phyloP scores from a whole-genome alignment of 2,113 vertebrate genomes.

The Rallus limicola region DNA sequence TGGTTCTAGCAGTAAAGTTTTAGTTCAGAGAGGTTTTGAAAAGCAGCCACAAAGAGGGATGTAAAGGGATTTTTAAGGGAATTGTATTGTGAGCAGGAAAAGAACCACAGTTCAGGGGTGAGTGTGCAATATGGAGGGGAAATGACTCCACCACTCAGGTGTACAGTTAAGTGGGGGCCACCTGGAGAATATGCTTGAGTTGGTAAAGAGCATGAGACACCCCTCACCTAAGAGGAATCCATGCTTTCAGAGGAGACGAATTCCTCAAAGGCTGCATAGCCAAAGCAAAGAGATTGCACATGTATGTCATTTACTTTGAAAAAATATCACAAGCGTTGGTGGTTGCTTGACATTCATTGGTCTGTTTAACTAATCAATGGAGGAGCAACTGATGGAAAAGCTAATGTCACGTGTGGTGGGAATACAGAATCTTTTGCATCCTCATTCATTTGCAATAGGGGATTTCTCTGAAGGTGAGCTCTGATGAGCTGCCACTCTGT shows the following conservation, averaged over 20 bases:
- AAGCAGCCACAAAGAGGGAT: not conserved
- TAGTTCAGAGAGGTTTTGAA: not conserved
- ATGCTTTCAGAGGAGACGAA: not conserved
- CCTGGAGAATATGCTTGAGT: not conserved
- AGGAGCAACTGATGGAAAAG: not conserved
- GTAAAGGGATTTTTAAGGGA: not conserved
- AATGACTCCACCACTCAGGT: not conserved
- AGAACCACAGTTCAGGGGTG: not conserved
- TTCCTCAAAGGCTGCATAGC: not conserved
- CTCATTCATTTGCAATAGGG: not conserved
- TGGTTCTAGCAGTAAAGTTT: slow-evolving; percentile 31
- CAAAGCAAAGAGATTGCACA: not conserved
- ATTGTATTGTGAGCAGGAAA: not conserved
- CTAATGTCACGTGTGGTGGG: not conserved
- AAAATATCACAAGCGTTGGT: not conserved
- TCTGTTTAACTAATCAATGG: not conserved
- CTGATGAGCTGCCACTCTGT: not conserved
- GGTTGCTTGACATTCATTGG: not conserved
- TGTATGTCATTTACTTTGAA: not conserved
- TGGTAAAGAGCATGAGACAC: not conserved
- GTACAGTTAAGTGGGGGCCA: not conserved
- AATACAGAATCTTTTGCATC: not conserved
- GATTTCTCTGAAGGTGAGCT: not conserved
- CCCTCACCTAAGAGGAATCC: not conserved
- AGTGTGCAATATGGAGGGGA: not conserved